phyloP scores from a whole-genome alignment of 2,797 vertebrate species.

The Rhadinocentrus ornatus region DNA sequence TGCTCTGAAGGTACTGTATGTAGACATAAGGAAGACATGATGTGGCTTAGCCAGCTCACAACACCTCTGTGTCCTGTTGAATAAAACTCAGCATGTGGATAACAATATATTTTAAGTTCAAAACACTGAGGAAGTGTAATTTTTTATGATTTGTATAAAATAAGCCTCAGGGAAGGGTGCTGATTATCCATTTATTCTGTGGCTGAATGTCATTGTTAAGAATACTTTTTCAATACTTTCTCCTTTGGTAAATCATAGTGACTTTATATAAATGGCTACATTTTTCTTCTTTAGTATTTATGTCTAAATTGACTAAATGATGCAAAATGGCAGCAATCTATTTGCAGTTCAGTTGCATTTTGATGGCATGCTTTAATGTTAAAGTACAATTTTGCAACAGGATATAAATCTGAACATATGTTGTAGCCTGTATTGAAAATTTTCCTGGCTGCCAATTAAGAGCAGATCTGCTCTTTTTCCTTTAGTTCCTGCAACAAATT shows the following conservation, averaged over 20 bases:
- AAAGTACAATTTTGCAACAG: conserved; percentile 9
- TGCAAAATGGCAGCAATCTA: conserved; percentile 10
- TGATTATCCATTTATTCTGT: conserved; percentile 2
- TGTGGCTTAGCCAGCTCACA: conserved; percentile 27
- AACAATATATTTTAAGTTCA: neutral
- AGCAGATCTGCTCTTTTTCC: neutral
- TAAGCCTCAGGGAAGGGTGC: neutral
- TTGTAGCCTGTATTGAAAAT: conserved; percentile 12
- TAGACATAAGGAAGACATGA: conserved; percentile 59
- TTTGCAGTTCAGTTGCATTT: neutral
- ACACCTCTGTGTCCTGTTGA: conserved; percentile 36
- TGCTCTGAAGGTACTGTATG: conserved; percentile 26
- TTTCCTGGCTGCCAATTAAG: conserved; percentile 4
- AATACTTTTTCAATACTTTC: neutral
- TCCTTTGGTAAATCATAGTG: neutral
- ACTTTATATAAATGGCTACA: neutral
- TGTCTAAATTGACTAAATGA: conserved; percentile 15
- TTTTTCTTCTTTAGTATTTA: conserved; percentile 26
- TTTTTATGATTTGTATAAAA: conserved; percentile 1
- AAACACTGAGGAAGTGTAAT: neutral
- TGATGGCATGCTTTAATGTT: conserved; percentile 6
- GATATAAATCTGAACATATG: conserved; percentile 21
- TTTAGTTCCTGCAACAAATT: conserved; percentile 26
- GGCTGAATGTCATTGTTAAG: neutral
- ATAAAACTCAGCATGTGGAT: conserved; percentile 18